These are phyloP conservation scores for Hydrochoerus hydrochaeris DNA, from an alignment of 2,113 vertebrate genomes.

Conservation along the genomic window DNA sequence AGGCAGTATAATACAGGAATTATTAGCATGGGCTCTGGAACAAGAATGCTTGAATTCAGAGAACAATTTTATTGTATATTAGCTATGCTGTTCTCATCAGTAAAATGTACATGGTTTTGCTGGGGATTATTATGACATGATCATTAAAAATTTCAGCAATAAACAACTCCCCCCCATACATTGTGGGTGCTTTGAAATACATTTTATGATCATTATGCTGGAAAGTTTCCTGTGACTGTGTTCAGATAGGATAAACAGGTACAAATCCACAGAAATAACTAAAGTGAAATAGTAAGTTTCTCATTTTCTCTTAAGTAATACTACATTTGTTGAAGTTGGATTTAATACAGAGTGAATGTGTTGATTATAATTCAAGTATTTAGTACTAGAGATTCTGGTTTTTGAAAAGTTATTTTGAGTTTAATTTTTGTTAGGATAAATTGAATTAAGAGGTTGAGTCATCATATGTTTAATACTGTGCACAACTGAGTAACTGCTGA, in stretches of 20 bases:
- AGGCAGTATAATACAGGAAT: neutral
- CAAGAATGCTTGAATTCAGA: neutral
- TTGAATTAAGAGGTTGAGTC: neutral
- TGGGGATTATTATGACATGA: neutral
- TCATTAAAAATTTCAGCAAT: neutral
- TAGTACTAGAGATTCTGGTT: neutral
- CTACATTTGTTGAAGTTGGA: slow-evolving; percentile 17
- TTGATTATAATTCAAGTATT: neutral
- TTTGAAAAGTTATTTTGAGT: neutral
- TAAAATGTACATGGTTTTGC: neutral
- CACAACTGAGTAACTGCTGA: neutral
- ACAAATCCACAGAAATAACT: neutral
- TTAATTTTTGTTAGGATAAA: neutral
- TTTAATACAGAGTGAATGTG: slow-evolving; percentile 23
- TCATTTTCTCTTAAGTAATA: neutral
- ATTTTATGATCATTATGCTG: neutral
- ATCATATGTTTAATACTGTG: neutral
- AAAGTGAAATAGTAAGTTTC: neutral
- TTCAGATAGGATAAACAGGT: neutral
- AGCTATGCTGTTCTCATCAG: neutral
- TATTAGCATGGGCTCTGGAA: neutral
- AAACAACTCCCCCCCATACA: neutral
- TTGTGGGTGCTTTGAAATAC: slow-evolving; percentile 28
- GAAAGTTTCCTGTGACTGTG: neutral
- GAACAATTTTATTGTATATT: neutral